Conservation (phyloP, 2,797 vertebrate genomes). For the Coregonus sp. region DNA sequence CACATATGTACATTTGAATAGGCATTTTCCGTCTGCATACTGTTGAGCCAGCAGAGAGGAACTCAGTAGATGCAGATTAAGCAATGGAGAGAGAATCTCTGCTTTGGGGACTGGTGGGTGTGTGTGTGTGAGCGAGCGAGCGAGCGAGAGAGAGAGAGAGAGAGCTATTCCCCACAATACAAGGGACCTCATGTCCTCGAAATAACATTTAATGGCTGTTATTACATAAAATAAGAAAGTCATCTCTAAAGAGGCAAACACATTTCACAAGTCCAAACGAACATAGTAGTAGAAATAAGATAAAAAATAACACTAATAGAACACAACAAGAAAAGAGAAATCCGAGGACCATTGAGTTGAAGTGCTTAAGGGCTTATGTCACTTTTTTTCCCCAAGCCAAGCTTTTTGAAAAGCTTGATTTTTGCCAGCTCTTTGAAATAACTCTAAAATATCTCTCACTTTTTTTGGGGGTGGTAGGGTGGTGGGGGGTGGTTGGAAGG, state of each 20-base stretch:
- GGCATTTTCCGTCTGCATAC: not conserved
- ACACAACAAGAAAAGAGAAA: slow-evolving; percentile 24
- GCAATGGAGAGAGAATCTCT: not conserved
- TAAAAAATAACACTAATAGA: slow-evolving; percentile 13
- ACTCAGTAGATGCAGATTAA: slow-evolving; percentile 15
- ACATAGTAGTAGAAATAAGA: slow-evolving; percentile 17
- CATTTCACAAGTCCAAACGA: slow-evolving; percentile 33
- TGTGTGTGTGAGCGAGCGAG: not conserved
- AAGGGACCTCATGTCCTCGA: slow-evolving; percentile 15
- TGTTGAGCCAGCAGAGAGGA: slow-evolving; percentile 11
- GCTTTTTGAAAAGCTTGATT: slow-evolving; percentile 41
- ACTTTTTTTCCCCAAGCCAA: slow-evolving; percentile 18
- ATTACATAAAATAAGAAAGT: slow-evolving; percentile 10
- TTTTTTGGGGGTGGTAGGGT: slow-evolving; percentile 10
- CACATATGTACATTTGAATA: slow-evolving; percentile 45
- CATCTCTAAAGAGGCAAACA: slow-evolving; percentile 16
- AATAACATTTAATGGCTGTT: slow-evolving; percentile 28
- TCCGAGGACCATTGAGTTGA: slow-evolving; percentile 36
- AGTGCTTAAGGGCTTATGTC: slow-evolving; percentile 51
- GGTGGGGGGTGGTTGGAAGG: not conserved
- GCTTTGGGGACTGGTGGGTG: slow-evolving; percentile 2
- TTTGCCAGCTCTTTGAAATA: slow-evolving; percentile 46
- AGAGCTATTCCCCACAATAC: not conserved
- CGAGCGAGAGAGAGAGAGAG: not conserved
- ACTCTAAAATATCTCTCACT: slow-evolving; percentile 19